Evolutionary conservation across 2,888 invertebrate genomes (phyloP), one percentile per base, ranked within the genome.

Genomic region (Lordiphosa andalusiaca): DNA sequence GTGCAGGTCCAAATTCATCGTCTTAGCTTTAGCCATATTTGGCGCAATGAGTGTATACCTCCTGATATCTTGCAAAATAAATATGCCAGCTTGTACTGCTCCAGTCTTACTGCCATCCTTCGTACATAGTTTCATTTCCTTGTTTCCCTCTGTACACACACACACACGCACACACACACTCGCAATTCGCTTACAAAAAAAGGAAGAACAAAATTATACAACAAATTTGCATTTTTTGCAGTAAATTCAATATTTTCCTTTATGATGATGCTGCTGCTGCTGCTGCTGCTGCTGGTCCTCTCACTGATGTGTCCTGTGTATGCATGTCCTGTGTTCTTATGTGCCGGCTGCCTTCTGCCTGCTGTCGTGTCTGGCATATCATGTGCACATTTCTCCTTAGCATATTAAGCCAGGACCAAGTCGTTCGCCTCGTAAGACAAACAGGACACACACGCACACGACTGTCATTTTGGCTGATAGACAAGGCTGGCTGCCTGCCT

Each of bases 171-270:
- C 25, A 12, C 7, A 6, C 9, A 30, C 25, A 25, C 25, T 4
- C 3, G 3, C 7, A 30, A 5, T 12, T 19, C 40, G 5, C 13
- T 47, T 39, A 48, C 23, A 6, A 54, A 60, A 60, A 59, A 54
- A 54, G 53, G 38, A 47, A 25, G 25, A 6, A 6, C 4, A 25
- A 25, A 25, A 6, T 5, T 25, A 25, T 25, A 25, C 25, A 38
- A 72, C 25, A 25, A 74, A 80, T 80, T 84, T 81, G 84, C 84
- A 80, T 80, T 82, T 74, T 72, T 67, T 82, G 70, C 74, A 84
- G 72, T 70, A 84, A 81, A 77, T 77, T 80, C 82, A 82, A 80
- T 84, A 81, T 81, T 71, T 75, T 70, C 67, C 78, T 71, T 74
- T 82, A 84, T 84, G 78, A 72, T 74, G 73, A 71, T 60, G 35